phyloP scores from a whole-genome alignment of 2,888 invertebrate species.

The Sisyra terminalis region DNA sequence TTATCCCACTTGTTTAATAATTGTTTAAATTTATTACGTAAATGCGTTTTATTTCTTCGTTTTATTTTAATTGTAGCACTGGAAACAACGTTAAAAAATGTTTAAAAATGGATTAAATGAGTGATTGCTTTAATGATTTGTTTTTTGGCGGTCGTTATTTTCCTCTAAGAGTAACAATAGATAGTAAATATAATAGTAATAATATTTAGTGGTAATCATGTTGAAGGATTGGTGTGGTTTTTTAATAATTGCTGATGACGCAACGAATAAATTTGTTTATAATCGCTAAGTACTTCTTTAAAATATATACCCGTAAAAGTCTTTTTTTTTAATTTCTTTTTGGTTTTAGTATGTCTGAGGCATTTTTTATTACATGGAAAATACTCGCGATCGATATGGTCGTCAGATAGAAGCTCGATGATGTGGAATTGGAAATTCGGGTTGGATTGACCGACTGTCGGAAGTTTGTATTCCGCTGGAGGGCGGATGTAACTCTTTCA shows the following conservation, averaged over 20 bases:
- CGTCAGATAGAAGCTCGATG: slow-evolving; percentile 29
- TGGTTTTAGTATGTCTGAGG: too few species aligned
- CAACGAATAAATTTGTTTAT: too few species aligned
- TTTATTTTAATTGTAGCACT: slow-evolving; percentile 1
- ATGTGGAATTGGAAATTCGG: slow-evolving; percentile 27
- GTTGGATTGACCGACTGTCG: slow-evolving; percentile 16
- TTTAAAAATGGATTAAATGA: too few species aligned
- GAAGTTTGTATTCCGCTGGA: slow-evolving; percentile 20
- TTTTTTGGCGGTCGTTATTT: too few species aligned
- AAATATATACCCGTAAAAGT: slow-evolving; percentile 4
- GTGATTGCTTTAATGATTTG: too few species aligned
- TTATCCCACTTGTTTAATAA: background rate
- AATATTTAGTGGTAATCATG: too few species aligned
- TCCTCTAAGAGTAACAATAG: too few species aligned
- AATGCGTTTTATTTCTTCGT: background rate
- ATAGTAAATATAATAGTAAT: too few species aligned
- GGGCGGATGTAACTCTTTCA: slow-evolving; percentile 27
- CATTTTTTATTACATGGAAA: background rate
- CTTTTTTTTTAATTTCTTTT: slow-evolving; percentile 2
- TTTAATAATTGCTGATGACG: too few species aligned
- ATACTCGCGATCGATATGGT: slow-evolving; percentile 4
- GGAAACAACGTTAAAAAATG: background rate
- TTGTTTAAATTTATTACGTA: background rate
- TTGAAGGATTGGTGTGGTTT: too few species aligned
- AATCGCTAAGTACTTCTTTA: too few species aligned